A percentile compares a stretch with the other conserved stretches of the same genome.
phyloP scores from a whole-genome alignment of 2,113 vertebrate genomes.

The Stigmatopora nigra region DNA sequence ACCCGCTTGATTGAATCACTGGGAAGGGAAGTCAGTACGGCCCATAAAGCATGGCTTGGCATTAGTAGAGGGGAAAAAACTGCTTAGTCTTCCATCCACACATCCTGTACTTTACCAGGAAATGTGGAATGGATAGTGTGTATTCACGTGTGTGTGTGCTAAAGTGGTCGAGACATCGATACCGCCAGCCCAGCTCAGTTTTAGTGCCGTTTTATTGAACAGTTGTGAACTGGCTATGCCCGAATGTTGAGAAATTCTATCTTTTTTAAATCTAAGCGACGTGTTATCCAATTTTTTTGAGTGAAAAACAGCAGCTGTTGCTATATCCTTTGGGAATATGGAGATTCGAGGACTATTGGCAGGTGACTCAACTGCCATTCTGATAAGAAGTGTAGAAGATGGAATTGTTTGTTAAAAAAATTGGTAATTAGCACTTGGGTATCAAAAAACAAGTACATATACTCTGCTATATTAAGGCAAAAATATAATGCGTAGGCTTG shows the following conservation, averaged over 20 bases:
- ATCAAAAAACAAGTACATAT: too few relatives aligned
- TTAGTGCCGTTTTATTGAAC: slow-evolving; percentile 44
- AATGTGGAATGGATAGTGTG: slow-evolving; percentile 33
- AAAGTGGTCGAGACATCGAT: slow-evolving; percentile 63
- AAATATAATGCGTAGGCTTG: too few relatives aligned
- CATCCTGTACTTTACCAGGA: slow-evolving; percentile 60
- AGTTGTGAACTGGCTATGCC: slow-evolving; percentile 29
- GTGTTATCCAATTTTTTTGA: not conserved
- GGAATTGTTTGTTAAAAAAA: too few relatives aligned
- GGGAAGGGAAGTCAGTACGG: slow-evolving; percentile 53
- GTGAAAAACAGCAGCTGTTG: slow-evolving; percentile 33
- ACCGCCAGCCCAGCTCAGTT: slow-evolving; percentile 38
- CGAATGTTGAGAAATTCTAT: slow-evolving; percentile 13
- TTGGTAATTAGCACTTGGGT: too few relatives aligned
- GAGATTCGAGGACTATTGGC: not conserved
- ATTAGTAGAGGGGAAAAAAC: slow-evolving; percentile 41
- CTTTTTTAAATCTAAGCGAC: not conserved
- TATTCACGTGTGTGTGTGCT: slow-evolving; percentile 20
- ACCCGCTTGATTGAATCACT: slow-evolving; percentile 62
- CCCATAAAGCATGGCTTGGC: slow-evolving; percentile 62
- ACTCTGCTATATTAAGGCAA: too few relatives aligned
- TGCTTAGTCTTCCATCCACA: slow-evolving; percentile 58
- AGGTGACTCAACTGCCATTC: too few relatives aligned
- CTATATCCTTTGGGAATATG: slow-evolving; percentile 23
- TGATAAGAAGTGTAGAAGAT: too few relatives aligned